These are phyloP conservation scores for Orchestes rusci DNA, from an alignment of 2,888 invertebrate genomes.

Conservation along the genomic window DNA sequence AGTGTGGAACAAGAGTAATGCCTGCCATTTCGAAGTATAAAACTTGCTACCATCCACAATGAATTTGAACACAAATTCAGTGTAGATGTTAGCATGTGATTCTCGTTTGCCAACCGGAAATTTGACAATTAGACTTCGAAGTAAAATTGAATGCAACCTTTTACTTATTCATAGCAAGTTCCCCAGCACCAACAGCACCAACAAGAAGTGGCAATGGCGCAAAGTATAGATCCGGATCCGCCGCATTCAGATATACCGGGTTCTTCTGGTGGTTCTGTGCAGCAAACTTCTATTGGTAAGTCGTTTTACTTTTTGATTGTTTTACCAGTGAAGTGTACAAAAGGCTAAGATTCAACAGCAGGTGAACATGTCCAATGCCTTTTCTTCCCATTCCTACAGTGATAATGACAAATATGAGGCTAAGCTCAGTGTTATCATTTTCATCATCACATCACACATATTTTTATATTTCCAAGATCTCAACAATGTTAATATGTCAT, in stretches of 20 bases:
- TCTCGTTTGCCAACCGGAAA: too few species aligned
- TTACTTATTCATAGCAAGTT: constrained; percentile 40
- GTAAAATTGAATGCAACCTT: too few species aligned
- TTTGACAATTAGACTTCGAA: too few species aligned
- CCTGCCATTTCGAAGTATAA: too few species aligned
- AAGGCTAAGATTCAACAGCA: constrained; percentile 42
- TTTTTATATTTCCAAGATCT: too few species aligned
- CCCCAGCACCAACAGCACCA: constrained; percentile 36
- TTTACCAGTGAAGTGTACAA: constrained; percentile 1
- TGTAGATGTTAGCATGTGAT: too few species aligned
- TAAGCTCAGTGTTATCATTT: constrained; percentile 36
- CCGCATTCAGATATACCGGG: constrained; percentile 38
- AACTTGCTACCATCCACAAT: too few species aligned
- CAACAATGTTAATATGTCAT: too few species aligned
- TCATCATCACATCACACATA: neutral
- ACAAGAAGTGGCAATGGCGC: constrained; percentile 35
- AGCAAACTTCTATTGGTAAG: constrained; percentile 16
- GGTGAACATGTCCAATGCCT: constrained; percentile 24
- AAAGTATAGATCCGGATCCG: constrained; percentile 36
- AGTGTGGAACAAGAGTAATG: too few species aligned
- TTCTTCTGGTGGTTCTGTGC: constrained; percentile 32
- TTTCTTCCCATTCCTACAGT: constrained; percentile 17
- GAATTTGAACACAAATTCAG: too few species aligned
- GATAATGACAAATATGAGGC: constrained; percentile 34
- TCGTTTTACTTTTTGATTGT: neutral